Conservation (phyloP, 2,888 invertebrate species). For the Tupiocoris notatus region DNA sequence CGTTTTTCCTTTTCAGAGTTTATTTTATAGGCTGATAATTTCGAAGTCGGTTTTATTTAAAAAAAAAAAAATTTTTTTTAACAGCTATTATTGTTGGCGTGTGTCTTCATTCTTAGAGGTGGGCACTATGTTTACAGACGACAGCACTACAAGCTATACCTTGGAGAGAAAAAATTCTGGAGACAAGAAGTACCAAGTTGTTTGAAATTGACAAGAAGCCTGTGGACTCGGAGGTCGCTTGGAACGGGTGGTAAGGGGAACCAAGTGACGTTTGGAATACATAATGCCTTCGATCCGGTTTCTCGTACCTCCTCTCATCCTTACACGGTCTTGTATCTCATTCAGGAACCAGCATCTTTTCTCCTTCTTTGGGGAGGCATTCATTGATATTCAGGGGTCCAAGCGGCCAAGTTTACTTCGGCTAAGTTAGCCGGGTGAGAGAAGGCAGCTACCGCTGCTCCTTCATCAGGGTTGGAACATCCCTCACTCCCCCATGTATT, state of each 20-base stretch:
- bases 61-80: too few relatives aligned
- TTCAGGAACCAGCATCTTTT: neutral
- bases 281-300: neutral
- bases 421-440: neutral
- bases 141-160: too few relatives aligned
- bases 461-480: neutral
- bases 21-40: too few relatives aligned
- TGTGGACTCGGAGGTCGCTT: neutral
- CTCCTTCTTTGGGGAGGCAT: neutral
- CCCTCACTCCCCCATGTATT: neutral
- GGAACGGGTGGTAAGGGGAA: neutral
- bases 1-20: too few relatives aligned
- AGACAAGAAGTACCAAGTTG: neutral
- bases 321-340: neutral
- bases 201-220: neutral
- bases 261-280: neutral
- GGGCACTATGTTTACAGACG: too few relatives aligned
- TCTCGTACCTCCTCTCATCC: slow-evolving; percentile 27
- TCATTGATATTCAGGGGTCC: neutral
- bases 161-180: too few relatives aligned
- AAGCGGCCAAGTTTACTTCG: neutral
- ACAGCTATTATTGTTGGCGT: too few relatives aligned
- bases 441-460: neutral
- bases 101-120: too few relatives aligned
- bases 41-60: too few relatives aligned